Percentiles rank a stretch among this genome's conserved stretches.
Conservation (phyloP, 2,888 invertebrate genomes). For the Diachrysia chrysitis region DNA sequence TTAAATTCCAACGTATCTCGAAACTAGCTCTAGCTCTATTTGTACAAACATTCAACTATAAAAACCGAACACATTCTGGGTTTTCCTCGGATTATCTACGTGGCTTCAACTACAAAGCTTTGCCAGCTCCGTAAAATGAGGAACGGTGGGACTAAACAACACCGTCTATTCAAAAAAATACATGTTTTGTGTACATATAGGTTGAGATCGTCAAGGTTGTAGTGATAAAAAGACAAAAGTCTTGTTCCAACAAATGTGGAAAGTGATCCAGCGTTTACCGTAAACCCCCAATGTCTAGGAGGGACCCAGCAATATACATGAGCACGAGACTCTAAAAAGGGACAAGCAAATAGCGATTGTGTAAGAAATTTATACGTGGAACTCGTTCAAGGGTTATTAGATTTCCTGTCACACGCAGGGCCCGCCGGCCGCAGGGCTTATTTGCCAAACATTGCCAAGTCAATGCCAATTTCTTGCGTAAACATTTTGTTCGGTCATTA, state of each 20-base stretch:
- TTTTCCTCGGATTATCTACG: slow-evolving; percentile 13
- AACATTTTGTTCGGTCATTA: slow-evolving; percentile 82
- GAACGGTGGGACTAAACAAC: slow-evolving; percentile 7
- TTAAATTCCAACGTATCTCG: slow-evolving; percentile 1
- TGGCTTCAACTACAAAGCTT: slow-evolving; percentile 17
- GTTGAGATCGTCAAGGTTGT: slow-evolving; percentile 30
- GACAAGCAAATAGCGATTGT: slow-evolving; percentile 71
- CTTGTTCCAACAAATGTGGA: slow-evolving; percentile 27
- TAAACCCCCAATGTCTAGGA: slow-evolving; percentile 48
- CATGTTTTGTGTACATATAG: slow-evolving; percentile 26
- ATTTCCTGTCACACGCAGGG: slow-evolving; percentile 84
- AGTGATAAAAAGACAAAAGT: slow-evolving; percentile 30
- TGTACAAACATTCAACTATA: slow-evolving; percentile 17
- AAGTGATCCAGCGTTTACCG: slow-evolving; percentile 40
- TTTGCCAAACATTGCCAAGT: slow-evolving; percentile 82
- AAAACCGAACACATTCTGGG: slow-evolving; percentile 14
- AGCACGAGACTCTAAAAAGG: slow-evolving; percentile 66
- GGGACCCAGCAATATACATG: slow-evolving; percentile 51
- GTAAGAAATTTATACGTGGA: slow-evolving; percentile 78
- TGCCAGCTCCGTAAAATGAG: slow-evolving; percentile 27
- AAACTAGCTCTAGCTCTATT: slow-evolving; percentile 3
- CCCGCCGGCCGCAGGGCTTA: slow-evolving; percentile 75
- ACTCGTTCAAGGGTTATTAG: slow-evolving; percentile 83
- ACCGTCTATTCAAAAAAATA: slow-evolving; percentile 16
- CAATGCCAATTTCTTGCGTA: slow-evolving; percentile 81